Conservation (phyloP, 2,113 vertebrate genomes). For the Anthoscopus minutus region DNA sequence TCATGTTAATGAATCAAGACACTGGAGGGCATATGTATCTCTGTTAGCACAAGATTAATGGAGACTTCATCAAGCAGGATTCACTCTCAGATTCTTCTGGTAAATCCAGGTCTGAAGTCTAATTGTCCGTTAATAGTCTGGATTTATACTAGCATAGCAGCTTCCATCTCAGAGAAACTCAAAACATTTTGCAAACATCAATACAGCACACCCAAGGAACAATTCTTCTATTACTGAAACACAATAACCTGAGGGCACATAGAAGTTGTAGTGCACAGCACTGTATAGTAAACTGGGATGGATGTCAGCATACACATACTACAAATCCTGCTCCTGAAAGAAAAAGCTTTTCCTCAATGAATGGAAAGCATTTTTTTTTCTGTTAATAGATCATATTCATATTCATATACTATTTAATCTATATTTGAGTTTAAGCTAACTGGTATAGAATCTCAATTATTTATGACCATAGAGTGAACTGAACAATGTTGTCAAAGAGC, state of each 20-base stretch:
- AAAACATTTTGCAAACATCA: not conserved
- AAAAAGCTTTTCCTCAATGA: not conserved
- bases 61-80: slow-evolving; percentile 30
- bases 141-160: not conserved
- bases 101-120: not conserved
- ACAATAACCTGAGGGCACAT: not conserved
- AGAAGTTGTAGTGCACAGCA: not conserved
- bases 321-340: not conserved
- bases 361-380: not conserved
- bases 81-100: not conserved
- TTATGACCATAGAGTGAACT: not conserved
- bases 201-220: not conserved
- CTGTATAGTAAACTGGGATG: not conserved
- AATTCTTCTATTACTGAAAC: slow-evolving; percentile 1
- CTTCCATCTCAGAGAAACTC: not conserved
- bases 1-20: slow-evolving; percentile 57
- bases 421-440: not conserved
- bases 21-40: slow-evolving; percentile 37
- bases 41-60: slow-evolving; percentile 54
- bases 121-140: not conserved
- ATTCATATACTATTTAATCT: not conserved
- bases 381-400: not conserved
- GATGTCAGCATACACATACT: not conserved
- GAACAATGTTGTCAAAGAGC: not conserved
- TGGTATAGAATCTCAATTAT: not conserved